These are phyloP conservation scores for Catharus fuscescens DNA, from an alignment of 2,113 vertebrate genomes.

Conservation along the genomic window DNA sequence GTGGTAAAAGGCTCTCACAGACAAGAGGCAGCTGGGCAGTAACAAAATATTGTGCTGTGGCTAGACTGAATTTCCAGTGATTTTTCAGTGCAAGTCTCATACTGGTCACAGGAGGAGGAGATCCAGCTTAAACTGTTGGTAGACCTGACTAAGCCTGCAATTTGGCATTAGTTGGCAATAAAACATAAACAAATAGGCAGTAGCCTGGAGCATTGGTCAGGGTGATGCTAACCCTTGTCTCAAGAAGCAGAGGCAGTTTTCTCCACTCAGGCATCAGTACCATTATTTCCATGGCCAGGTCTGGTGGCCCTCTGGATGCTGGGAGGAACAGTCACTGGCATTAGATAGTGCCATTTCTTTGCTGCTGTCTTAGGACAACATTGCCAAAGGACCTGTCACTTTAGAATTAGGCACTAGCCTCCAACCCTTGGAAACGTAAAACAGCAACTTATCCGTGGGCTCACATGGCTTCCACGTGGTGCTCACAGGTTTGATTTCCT, in stretches of 20 bases:
- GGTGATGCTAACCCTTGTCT: background rate
- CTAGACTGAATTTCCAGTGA: background rate
- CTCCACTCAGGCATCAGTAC: background rate
- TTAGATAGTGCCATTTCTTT: background rate
- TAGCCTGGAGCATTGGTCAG: background rate
- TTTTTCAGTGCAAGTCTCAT: background rate
- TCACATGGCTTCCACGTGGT: rapidly evolving
- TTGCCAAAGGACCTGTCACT: background rate
- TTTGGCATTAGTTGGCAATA: background rate
- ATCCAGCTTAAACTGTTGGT: background rate
- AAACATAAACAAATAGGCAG: background rate
- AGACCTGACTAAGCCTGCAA: background rate
- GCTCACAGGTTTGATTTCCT: background rate
- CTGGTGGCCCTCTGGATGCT: background rate
- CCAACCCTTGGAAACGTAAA: background rate
- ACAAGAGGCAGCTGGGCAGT: background rate
- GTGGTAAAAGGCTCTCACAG: background rate
- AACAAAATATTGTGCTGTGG: background rate
- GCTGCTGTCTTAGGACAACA: background rate
- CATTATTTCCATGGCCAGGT: background rate
- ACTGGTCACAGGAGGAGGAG: background rate
- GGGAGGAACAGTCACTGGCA: background rate
- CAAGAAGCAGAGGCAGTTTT: background rate
- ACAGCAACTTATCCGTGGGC: background rate
- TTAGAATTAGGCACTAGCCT: background rate